Base-by-base conservation (phyloP, 2,888 invertebrate genomes). In the Cryptosula pallasiana region DNA sequence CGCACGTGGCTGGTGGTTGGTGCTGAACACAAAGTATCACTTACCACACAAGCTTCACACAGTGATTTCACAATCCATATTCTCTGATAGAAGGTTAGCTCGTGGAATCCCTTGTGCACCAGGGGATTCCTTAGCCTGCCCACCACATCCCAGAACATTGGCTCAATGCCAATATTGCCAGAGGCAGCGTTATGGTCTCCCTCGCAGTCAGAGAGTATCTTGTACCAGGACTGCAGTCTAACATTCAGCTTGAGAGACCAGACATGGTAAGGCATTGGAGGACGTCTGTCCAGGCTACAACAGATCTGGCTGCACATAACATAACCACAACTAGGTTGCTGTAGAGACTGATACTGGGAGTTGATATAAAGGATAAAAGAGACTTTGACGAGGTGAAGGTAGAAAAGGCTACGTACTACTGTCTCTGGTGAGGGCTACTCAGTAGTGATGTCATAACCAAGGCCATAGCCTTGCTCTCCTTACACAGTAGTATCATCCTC, bases 41-140 rank as follows among this genome's bases (percentile, higher is more conserved):
- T 79, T 77, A 86, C 86, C 80, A 84, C 72, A 71, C 82, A 81
- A 74, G 80, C 76, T 77, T 89, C 89, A 83, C 88, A 89, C 57
- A 88, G 80, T 54, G 87, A 84, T 81, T 89, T 89, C 55, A 89
- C 77, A 55, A 89, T 81, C 88, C 88, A 88, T 9, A 88, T 87
- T 77, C 86, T 84, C 75, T 87, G 86, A 75, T 85, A 86, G 71
- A 87, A 86, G 20, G 80, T 83, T 69, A 89, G 80, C 71, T 88
- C 86, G 77, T 88, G 88, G 77, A 87, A 89, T 57, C 84, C 82
- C 73, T 82, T 85, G 71, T 84, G 84, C 35, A 85, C 84, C 69
- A 88, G 77, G 9, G 87, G 86, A 75, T 87, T 87, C 71, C 79
- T 81, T 35, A 76, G 73, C 1, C 83, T 82, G 82, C 88, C 87